Evolutionary conservation across 2,888 invertebrate genomes (phyloP), one percentile per base, ranked within the genome.

Genomic region (Athrips mouffetella): DNA sequence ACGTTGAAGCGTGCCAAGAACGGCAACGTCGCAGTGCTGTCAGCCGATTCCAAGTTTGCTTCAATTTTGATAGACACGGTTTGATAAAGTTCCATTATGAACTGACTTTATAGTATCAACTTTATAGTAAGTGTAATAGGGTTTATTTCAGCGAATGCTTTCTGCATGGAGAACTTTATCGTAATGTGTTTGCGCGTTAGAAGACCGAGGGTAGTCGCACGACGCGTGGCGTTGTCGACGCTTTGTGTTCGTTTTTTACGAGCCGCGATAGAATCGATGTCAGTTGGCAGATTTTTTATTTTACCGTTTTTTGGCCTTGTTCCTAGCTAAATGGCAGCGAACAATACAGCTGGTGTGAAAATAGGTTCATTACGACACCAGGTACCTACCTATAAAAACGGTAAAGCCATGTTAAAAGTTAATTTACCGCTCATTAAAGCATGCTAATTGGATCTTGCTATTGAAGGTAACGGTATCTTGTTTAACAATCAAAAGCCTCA

Each of bases 251-350:
- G 78, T 85, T 87, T 87, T 84, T 86, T 83, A 75, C 62, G 65
- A 70, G 73, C 60, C 62, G 68, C 74, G 79, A 79, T 85, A 84
- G 85, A 87, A 87, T 84, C 79, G 85, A 87, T 86, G 87, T 85
- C 87, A 87, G 87, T 87, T 87, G 85, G 85, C 86, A 83, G 82
- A 83, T 84, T 87, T 84, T 86, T 86, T 85, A 76, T 79, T 81
- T 79, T 83, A 85, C 86, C 85, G 85, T 84, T 84, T 86, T 85
- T 85, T 79, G 83, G 82, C 86, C 85, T 83, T 74, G 79, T 82
- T 80, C 64, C 69, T 54, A 51, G 59, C 58, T 54, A 59, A 65
- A 56, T 60, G 63, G 48, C 49, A 40, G 52, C 60, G 55, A 54
- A 59, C 62, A 62, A 60, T 58, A 46, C 29, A 20, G 29, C 35